Evolutionary conservation across 2,888 invertebrate species (phyloP), one percentile per base, ranked within the genome.

Genomic region (Desoria tigrina): DNA sequence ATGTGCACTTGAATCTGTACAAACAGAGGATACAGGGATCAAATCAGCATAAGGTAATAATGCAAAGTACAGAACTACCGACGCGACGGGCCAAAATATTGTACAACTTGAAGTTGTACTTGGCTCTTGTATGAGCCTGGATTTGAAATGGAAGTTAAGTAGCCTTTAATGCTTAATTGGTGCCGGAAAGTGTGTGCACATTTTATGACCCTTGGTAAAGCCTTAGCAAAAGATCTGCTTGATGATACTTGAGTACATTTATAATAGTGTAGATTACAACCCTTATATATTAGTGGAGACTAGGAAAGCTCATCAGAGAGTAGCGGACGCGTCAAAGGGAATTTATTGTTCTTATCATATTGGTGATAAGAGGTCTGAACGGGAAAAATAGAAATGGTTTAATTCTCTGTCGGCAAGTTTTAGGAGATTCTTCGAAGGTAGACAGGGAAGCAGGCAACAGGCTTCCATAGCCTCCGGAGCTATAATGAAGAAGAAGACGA

Each of bases 321-420:
- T 2, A 55, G 73, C 75, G 73, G 72, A 68, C 61, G 63, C 57
- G 64, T 74, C 73, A 76, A 76, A 76, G 74, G 69, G 68, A 76
- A 75, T 76, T 76, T 76, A 76, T 73, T 76, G 72, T 74, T 74
- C 74, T 76, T 76, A 76, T 76, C 76, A 72, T 76, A 71, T 64
- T 71, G 71, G 73, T 76, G 76, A 76, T 76, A 76, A 76, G 75
- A 75, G 74, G 71, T 68, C 66, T 73, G 67, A 63, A 74, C 73
- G 74, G 73, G 72, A 69, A 73, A 72, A 74, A 74, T 73, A 73
- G 69, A 62, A 69, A 69, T 66, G 54, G 68, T 65, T 71, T 65
- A 61, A 64, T 68, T 66, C 57, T n/a, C 42, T 66, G 71, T 66
- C 71, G 71, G 71, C 71, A 50, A 68, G 63, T n/a, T 67, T 51